phyloP scores from a whole-genome alignment of 1,140 invertebrate genomes.

The Hypothenemus hampei region DNA sequence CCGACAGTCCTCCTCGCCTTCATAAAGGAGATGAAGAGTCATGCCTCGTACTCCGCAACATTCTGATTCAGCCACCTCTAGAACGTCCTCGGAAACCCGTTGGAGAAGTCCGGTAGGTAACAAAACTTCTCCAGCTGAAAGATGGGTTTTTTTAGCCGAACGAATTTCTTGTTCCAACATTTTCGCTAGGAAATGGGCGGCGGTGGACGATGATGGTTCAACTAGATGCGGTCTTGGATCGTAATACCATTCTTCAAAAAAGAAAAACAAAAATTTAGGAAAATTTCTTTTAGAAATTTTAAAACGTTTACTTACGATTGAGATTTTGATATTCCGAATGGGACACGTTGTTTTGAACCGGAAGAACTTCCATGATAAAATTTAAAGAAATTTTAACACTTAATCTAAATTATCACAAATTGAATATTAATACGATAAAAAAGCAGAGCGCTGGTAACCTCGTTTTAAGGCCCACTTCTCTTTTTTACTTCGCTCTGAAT shows the following conservation, averaged over 20 bases:
- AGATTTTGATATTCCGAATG: slow-evolving; percentile 32
- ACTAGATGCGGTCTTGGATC: slow-evolving; percentile 33
- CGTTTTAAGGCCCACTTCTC: no score
- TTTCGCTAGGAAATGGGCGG: slow-evolving; percentile 55
- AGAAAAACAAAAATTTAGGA: no score
- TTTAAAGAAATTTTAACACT: slow-evolving; percentile 30
- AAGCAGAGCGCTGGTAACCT: no score
- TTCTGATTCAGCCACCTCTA: slow-evolving; percentile 75
- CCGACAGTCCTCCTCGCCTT: slow-evolving; percentile 52
- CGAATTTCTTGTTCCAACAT: slow-evolving; percentile 69
- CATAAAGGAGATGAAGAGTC: slow-evolving; percentile 72
- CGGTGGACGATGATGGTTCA: slow-evolving; percentile 35
- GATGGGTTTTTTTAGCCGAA: slow-evolving; percentile 70
- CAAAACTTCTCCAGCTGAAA: slow-evolving; percentile 74
- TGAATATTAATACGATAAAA: slow-evolving; percentile 23
- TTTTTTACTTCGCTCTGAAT: slow-evolving; percentile 7
- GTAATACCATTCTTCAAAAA: slow-evolving; percentile 38
- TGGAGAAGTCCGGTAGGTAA: slow-evolving; percentile 72
- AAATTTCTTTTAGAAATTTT: no score
- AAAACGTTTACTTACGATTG: slow-evolving; percentile 32
- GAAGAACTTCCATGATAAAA: slow-evolving; percentile 35
- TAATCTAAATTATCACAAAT: slow-evolving; percentile 39
- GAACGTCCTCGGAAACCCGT: slow-evolving; percentile 67
- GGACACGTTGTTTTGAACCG: slow-evolving; percentile 23
- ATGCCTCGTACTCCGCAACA: slow-evolving; percentile 76